phyloP scores from a whole-genome alignment of 2,888 invertebrate genomes.

The Cordilura impudica region DNA sequence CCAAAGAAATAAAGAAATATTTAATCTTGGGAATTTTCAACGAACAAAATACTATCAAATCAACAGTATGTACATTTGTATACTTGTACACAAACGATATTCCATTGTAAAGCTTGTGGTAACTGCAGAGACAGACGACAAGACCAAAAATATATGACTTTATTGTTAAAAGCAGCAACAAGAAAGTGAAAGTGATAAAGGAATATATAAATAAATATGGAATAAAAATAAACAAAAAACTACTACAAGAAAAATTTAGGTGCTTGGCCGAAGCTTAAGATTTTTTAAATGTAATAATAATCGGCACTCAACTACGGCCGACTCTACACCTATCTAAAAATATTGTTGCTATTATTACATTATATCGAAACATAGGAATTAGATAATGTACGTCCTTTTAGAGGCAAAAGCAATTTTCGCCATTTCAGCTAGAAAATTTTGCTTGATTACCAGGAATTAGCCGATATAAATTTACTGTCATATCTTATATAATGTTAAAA shows the following conservation, averaged over 20 bases:
- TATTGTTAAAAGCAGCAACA: background rate
- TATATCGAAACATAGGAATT: no score
- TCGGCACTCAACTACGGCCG: no score
- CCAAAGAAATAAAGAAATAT: background rate
- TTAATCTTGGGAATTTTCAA: constrained; percentile 58
- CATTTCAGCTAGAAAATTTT: no score
- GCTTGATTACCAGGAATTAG: no score
- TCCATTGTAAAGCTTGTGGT: constrained; percentile 40
- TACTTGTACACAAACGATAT: background rate
- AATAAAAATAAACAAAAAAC: constrained; percentile 30
- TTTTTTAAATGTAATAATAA: no score
- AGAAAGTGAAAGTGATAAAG: constrained; percentile 52
- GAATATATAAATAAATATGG: constrained; percentile 50
- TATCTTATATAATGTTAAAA: no score
- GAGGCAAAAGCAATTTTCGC: no score
- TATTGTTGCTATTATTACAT: no score
- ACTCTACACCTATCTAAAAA: no score
- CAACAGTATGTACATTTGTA: constrained; percentile 27
- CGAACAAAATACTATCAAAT: constrained; percentile 47
- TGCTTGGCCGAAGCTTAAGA: no score
- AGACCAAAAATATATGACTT: constrained; percentile 1
- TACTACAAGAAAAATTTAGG: constrained; percentile 13
- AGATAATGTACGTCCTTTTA: no score
- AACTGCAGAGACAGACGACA: background rate
- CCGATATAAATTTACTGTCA: no score